Percentiles rank a stretch among this genome's conserved stretches.
Conservation (phyloP, 1,140 invertebrate genomes). For the Saxidomus purpurata region DNA sequence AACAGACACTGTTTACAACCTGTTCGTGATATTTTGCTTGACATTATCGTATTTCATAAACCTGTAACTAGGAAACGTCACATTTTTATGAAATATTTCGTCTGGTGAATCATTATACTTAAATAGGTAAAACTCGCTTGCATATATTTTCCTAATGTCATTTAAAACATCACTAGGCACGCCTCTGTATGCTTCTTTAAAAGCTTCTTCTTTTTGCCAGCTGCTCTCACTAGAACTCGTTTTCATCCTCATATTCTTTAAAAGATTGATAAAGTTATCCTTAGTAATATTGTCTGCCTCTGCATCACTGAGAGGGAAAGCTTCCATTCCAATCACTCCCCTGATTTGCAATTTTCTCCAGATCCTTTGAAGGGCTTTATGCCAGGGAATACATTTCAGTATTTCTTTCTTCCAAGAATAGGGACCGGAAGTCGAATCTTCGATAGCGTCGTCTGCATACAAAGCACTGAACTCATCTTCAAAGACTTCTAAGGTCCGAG, state of each 20-base stretch:
- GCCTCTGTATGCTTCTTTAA: not conserved
- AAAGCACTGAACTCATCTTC: not conserved
- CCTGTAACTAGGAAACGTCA: not conserved
- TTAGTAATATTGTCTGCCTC: not conserved
- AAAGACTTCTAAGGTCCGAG: not conserved
- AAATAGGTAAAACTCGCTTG: constrained; percentile 62
- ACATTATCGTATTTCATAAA: not conserved
- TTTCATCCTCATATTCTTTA: not conserved
- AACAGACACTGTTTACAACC: too few species aligned
- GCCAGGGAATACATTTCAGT: constrained; percentile 21
- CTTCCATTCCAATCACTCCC: constrained; percentile 8
- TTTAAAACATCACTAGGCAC: constrained; percentile 45
- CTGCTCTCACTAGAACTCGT: not conserved
- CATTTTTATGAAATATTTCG: constrained; percentile 42
- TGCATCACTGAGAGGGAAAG: constrained; percentile 5
- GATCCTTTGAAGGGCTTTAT: constrained; percentile 20
- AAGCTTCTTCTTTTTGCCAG: constrained; percentile 10
- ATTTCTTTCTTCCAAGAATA: constrained; percentile 42
- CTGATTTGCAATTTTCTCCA: constrained; percentile 57
- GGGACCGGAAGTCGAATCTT: constrained; percentile 37
- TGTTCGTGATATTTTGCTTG: not conserved
- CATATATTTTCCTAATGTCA: constrained; percentile 41
- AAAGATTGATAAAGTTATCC: not conserved
- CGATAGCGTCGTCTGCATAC: constrained; percentile 15
- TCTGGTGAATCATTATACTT: constrained; percentile 53